Conservation (phyloP, 1,140 invertebrate species). For the Penaeus japonicus region DNA sequence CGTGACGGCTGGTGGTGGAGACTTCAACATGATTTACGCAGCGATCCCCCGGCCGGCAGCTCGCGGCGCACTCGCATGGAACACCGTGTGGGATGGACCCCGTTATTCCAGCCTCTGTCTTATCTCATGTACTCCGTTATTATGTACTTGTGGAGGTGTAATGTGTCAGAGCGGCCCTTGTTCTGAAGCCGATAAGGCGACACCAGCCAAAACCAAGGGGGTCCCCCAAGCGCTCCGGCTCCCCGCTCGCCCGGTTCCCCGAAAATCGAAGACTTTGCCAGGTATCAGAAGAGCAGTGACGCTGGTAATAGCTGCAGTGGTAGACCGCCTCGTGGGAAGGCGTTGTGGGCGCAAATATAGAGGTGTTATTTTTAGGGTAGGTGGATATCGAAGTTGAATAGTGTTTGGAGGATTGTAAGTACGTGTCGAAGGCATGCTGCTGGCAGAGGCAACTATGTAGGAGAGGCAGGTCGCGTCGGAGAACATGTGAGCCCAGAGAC, state of each 20-base stretch:
- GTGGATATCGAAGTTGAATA: background rate
- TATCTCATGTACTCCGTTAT: background rate
- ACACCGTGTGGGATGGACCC: constrained; percentile 4
- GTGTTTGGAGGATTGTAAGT: background rate
- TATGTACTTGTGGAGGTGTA: background rate
- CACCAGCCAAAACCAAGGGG: no score
- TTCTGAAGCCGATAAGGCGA: no score
- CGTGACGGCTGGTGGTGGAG: constrained; percentile 38
- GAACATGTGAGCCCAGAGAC: no score
- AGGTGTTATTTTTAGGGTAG: background rate
- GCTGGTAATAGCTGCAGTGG: background rate
- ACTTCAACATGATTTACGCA: constrained; percentile 47
- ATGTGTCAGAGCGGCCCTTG: background rate
- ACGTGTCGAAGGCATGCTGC: no score
- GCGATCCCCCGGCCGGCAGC: constrained; percentile 35
- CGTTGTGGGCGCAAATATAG: background rate
- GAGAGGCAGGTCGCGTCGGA: no score
- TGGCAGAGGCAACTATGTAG: no score
- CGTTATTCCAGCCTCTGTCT: constrained; percentile 6
- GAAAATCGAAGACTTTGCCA: no score
- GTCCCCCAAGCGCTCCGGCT: no score
- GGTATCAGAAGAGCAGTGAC: no score
- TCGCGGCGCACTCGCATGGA: constrained; percentile 33
- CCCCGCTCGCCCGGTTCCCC: no score
- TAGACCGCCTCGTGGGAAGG: background rate